Conservation (phyloP, 2,113 vertebrate genomes). For the Aegithalos caudatus region DNA sequence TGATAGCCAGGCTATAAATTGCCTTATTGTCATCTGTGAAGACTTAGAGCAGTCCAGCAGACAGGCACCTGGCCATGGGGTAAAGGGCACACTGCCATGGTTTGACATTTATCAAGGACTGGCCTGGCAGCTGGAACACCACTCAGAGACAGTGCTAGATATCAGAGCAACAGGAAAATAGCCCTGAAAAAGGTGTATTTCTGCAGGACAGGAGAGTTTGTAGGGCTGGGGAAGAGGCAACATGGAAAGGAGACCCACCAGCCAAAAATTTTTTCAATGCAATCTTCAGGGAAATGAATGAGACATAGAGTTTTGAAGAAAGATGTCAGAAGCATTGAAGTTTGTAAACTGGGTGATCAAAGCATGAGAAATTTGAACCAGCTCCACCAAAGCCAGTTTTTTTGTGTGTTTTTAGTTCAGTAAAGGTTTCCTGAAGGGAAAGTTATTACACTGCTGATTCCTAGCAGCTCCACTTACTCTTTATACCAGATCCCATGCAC, state of each 20-base stretch:
- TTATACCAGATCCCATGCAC: rapidly evolving
- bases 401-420: not conserved
- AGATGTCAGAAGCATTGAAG: not conserved
- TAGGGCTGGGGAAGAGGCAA: not conserved
- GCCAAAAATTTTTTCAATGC: not conserved
- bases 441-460: not conserved
- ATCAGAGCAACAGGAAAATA: not conserved
- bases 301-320: not conserved
- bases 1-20: not conserved
- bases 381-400: not conserved
- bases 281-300: not conserved
- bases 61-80: not conserved
- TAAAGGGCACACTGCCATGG: not conserved
- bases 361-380: not conserved
- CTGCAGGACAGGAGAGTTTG: not conserved
- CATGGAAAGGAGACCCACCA: not conserved
- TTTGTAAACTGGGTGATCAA: not conserved
- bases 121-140: not conserved
- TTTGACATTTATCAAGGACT: not conserved
- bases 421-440: not conserved
- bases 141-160: not conserved
- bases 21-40: not conserved
- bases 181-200: not conserved
- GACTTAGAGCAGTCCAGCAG: not conserved
- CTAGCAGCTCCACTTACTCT: not conserved